phyloP scores from a whole-genome alignment of 2,113 vertebrate species.

The Scolopax mira region DNA sequence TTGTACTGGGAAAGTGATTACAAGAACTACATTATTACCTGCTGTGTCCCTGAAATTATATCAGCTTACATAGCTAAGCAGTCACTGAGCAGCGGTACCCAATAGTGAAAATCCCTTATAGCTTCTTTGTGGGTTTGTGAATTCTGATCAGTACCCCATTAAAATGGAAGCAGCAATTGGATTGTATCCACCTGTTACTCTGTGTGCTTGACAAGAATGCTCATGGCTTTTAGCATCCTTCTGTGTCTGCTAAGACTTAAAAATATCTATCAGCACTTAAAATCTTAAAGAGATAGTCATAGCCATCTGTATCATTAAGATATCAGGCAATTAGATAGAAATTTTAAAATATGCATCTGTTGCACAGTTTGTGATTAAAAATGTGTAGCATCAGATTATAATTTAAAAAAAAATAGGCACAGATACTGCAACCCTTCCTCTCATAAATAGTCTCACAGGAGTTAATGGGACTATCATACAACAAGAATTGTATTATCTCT shows the following conservation, averaged over 20 bases:
- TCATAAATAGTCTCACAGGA: not conserved
- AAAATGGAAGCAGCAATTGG: not conserved
- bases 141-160: not conserved
- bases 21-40: not conserved
- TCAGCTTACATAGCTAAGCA: not conserved
- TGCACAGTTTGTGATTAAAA: not conserved
- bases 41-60: not conserved
- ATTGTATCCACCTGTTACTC: not conserved
- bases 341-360: not conserved
- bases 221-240: not conserved
- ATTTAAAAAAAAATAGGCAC: not conserved
- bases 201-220: not conserved
- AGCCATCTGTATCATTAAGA: not conserved
- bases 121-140: not conserved
- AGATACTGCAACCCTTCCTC: not conserved
- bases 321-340: not conserved
- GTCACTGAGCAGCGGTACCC: not conserved
- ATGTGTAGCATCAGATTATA: too few species aligned
- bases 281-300: not conserved
- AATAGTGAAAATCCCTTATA: not conserved
- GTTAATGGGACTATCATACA: not conserved
- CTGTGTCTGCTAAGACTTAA: not conserved
- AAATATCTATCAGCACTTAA: not conserved
- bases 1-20: not conserved
- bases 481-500: not conserved